phyloP scores from a whole-genome alignment of 2,113 vertebrate species.

The Lamprotornis superbus region DNA sequence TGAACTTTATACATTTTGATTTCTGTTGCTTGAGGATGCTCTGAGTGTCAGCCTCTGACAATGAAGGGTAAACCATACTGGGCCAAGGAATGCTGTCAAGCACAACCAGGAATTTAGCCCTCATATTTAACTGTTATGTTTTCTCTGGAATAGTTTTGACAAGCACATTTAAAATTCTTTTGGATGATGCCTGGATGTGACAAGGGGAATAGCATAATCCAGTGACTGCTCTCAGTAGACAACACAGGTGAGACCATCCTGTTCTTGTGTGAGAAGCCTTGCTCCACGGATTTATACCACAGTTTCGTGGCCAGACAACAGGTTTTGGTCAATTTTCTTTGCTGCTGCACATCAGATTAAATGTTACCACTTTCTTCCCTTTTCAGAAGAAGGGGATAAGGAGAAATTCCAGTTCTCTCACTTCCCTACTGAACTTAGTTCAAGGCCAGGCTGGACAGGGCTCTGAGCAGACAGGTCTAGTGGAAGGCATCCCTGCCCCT shows the following conservation, averaged over 20 bases:
- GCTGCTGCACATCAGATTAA: not conserved
- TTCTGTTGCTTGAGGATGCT: not conserved
- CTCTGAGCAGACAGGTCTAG: not conserved
- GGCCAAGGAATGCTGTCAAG: not conserved
- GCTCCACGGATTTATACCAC: not conserved
- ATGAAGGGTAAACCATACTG: not conserved
- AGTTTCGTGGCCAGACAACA: not conserved
- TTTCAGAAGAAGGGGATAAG: not conserved
- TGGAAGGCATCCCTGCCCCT: not conserved
- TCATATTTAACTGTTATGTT: not conserved
- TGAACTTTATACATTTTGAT: accelerated
- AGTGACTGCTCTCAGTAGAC: not conserved
- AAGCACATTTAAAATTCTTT: not conserved
- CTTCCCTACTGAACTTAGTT: not conserved
- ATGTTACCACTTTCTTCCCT: not conserved
- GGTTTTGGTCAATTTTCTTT: not conserved
- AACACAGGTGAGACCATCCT: not conserved
- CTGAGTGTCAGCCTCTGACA: not conserved
- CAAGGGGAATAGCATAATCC: not conserved
- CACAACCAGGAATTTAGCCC: not conserved
- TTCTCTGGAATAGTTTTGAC: not conserved
- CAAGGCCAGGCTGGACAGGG: not conserved
- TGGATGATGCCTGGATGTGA: not conserved
- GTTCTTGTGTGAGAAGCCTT: not conserved
- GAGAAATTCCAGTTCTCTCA: not conserved